Evolutionary conservation across 2,113 vertebrate genomes (phyloP).

Genomic region (Rhegmatorhina hoffmannsi): DNA sequence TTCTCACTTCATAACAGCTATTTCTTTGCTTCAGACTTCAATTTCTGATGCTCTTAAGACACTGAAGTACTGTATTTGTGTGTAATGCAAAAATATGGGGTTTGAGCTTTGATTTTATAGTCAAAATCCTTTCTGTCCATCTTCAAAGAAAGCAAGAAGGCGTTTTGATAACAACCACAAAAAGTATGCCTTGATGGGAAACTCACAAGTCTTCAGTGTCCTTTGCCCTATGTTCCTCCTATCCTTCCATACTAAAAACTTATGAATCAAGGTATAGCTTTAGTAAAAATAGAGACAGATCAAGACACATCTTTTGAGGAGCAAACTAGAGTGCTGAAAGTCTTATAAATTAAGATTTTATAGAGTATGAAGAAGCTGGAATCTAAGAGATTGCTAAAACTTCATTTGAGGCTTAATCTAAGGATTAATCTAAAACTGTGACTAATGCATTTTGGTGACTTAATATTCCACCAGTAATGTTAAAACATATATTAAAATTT

Average conservation of each 20-base stretch:
- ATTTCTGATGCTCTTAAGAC: neutral
- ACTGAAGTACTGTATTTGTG: neutral
- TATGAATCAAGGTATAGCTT: neutral
- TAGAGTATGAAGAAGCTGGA: neutral
- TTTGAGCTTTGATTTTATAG: neutral
- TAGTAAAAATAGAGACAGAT: neutral
- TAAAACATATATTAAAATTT: neutral
- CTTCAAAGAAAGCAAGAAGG: neutral
- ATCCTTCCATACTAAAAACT: neutral
- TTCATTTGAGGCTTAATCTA: neutral
- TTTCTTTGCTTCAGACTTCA: neutral
- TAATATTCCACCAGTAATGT: neutral
- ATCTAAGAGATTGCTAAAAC: neutral
- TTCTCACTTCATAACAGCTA: neutral
- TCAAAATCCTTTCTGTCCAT: neutral
- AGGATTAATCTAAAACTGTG: conserved; percentile 2
- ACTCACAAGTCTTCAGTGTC: neutral
- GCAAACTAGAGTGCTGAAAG: neutral
- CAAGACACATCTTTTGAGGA: neutral
- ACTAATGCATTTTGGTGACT: neutral
- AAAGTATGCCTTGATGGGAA: neutral
- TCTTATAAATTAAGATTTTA: neutral
- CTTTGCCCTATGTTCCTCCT: neutral
- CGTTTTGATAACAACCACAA: neutral
- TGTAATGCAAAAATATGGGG: neutral